Base-by-base conservation (phyloP, 2,888 invertebrate genomes). In the Xestobium rufovillosum region DNA sequence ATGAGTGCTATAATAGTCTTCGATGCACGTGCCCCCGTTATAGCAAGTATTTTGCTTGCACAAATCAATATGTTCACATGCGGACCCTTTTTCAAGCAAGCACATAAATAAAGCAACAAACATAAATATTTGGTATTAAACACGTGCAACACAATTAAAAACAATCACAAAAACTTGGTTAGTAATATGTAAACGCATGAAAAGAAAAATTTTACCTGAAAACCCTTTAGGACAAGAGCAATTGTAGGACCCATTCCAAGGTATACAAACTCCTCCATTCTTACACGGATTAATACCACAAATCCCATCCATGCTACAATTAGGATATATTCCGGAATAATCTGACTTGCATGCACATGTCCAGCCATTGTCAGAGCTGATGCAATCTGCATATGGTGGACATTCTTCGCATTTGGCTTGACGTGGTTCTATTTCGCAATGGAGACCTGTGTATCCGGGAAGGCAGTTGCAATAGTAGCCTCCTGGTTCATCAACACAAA, bases 281-380 rank as follows among this genome's bases (percentile, higher is more conserved):
- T 71, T 70, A 56, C 89, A 89, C 26, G 80, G 83, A 49, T 75
- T 77, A 27, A 72, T 76, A 44, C 72, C 72, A 62, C 88, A 89
- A 26, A 61, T 58, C 48, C 68, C 70, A 33, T 60, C 59, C 46
- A 70, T 63, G 8, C 64, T 66, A 49, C 71, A 71, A 41, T 70
- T 68, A 2, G 63, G 60, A 42, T 51, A 59, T 12, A 50, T 50
- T 11, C 78, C 78, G 28, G 69, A 69, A 52, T 68, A 80, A 17
- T 81, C 82, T 1, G 71, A 61, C 51, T 79, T 80, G 52, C 83
- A 83, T 9, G 76, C 71, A 59, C 83, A 83, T 39, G 68, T 67
- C 2, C 68, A 65, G 14, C 44, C 52, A 50, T 66, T 67, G 33
- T 63, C n/a, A n/a, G n/a, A n/a, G n/a, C n/a, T 62, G 17, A 73